A percentile compares a stretch with the other conserved stretches of the same genome.
Evolutionary conservation across 2,797 vertebrate species (phyloP).

Genomic region (Cheracebus regulus): DNA sequence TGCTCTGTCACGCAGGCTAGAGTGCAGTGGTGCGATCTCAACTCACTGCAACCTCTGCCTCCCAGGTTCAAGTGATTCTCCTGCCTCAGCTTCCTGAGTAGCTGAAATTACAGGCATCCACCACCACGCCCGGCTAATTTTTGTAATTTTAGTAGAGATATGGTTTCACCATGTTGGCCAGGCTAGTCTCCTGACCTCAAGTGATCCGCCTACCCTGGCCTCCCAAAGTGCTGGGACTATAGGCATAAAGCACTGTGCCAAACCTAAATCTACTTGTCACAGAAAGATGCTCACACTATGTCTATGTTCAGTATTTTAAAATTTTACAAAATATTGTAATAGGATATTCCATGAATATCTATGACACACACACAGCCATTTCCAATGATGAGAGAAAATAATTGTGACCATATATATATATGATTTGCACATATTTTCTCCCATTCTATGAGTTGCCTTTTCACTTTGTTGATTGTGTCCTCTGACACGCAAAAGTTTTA

Average conservation of each 20-base stretch:
- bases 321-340: neutral
- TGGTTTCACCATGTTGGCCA: neutral
- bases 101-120: no score
- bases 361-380: neutral
- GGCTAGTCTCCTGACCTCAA: neutral
- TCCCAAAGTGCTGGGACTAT: neutral
- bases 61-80: no score
- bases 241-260: neutral
- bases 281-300: neutral
- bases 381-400: neutral
- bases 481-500: neutral
- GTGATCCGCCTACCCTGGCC: fast-evolving
- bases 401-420: neutral
- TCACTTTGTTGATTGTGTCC: neutral
- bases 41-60: no score
- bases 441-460: neutral
- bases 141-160: neutral
- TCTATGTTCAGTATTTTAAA: neutral
- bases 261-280: neutral
- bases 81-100: no score
- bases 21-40: no score
- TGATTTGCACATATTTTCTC: neutral
- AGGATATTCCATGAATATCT: neutral
- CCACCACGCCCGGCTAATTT: neutral
- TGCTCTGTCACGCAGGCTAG: no score